Conservation (phyloP, 2,888 invertebrate species). For the Eurytoma adleriae region DNA sequence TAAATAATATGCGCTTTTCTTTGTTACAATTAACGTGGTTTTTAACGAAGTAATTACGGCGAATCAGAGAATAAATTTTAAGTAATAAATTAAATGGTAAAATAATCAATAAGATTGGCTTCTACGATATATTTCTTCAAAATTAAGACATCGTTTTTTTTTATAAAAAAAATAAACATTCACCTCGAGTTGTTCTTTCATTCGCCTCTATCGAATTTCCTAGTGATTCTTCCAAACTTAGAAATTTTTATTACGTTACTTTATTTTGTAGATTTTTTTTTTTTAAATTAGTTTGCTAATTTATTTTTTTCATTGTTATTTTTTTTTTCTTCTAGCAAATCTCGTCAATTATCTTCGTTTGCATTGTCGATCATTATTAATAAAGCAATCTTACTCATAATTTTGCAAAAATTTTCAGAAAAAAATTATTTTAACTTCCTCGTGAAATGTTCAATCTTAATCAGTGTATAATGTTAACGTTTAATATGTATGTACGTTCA, state of each 20-base stretch:
- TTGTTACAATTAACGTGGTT: constrained; percentile 49
- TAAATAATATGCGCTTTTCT: constrained; percentile 45
- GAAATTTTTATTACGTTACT: constrained; percentile 34
- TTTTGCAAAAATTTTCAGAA: constrained; percentile 41
- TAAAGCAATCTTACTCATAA: constrained; percentile 5
- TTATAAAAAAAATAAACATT: constrained; percentile 41
- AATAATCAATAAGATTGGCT: constrained; percentile 36
- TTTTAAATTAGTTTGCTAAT: constrained; percentile 48
- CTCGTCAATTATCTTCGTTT: constrained; percentile 4
- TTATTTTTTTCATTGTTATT: constrained; percentile 17
- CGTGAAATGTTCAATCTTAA: constrained; percentile 37
- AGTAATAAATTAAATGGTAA: constrained; percentile 31
- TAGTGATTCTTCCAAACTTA: constrained; percentile 39
- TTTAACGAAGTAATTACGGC: constrained; percentile 41
- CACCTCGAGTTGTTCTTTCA: constrained; percentile 45
- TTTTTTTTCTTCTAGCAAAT: constrained; percentile 15
- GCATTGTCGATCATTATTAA: constrained; percentile 31
- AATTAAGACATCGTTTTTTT: constrained; percentile 46
- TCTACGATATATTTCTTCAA: constrained; percentile 52
- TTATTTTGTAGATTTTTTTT: constrained; percentile 43
- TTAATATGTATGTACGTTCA: constrained; percentile 43
- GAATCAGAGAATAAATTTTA: constrained; percentile 53
- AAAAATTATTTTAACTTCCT: constrained; percentile 14
- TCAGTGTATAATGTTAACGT: constrained; percentile 49
- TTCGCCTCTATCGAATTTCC: constrained; percentile 48